phyloP scores from a whole-genome alignment of 1,140 invertebrate genomes.

The Cylas formicarius region DNA sequence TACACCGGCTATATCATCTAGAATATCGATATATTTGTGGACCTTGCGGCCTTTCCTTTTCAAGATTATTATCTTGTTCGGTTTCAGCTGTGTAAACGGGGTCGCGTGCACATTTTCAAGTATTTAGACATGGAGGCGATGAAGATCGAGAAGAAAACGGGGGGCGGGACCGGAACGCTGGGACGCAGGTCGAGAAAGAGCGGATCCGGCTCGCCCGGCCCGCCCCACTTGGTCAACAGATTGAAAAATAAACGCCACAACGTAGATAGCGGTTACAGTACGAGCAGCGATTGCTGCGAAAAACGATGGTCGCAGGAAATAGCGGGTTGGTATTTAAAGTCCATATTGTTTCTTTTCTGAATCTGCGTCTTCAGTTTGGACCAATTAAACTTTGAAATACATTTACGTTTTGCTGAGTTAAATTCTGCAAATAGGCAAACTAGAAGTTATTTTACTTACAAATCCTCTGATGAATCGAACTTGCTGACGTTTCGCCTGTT shows the following conservation, averaged over 20 bases:
- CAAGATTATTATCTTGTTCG: too few species aligned
- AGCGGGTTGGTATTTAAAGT: constrained; percentile 39
- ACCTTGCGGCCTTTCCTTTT: too few species aligned
- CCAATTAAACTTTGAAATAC: too few species aligned
- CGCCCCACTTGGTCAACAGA: constrained; percentile 31
- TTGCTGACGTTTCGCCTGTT: too few species aligned
- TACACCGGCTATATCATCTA: too few species aligned
- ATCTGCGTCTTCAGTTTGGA: not conserved
- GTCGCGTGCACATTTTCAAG: constrained; percentile 90
- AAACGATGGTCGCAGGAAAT: constrained; percentile 82
- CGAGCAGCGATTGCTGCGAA: constrained; percentile 69
- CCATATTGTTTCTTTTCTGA: not conserved
- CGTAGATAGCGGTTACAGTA: constrained; percentile 84
- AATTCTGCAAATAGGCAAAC: too few species aligned
- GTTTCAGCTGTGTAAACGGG: constrained; percentile 81
- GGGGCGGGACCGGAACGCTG: constrained; percentile 39
- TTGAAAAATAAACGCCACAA: constrained; percentile 60
- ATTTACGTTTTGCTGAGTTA: too few species aligned
- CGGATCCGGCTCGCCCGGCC: constrained; percentile 30
- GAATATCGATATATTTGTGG: too few species aligned
- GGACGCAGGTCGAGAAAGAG: constrained; percentile 33
- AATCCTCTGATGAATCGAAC: too few species aligned
- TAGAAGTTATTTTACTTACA: too few species aligned
- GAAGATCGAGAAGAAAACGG: constrained; percentile 52
- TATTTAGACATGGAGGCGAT: constrained; percentile 83